Conservation (phyloP, 2,888 invertebrate genomes). For the Mythimna pallens region DNA sequence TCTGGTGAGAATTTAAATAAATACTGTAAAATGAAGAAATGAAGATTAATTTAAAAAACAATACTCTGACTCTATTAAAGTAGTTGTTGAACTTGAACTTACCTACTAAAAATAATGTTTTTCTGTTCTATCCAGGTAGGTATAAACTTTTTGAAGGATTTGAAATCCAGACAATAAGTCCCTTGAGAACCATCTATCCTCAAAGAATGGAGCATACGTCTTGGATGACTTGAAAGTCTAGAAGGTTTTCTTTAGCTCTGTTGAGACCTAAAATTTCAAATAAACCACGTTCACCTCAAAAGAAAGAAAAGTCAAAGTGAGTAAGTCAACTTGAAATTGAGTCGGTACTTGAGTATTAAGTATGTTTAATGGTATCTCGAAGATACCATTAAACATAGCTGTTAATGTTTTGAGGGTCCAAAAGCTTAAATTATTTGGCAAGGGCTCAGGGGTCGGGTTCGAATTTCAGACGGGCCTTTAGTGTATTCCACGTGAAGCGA, state of each 20-base stretch:
- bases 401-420: constrained; percentile 42
- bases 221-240: constrained; percentile 18
- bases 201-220: constrained; percentile 15
- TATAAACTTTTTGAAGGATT: constrained; percentile 10
- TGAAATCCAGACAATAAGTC: constrained; percentile 11
- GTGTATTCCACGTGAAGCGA: constrained; percentile 36
- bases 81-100: too few species aligned
- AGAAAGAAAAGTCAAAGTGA: neutral
- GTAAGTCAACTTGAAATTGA: constrained; percentile 5
- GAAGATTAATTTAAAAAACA: too few species aligned
- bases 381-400: constrained; percentile 2
- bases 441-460: constrained; percentile 23
- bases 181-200: constrained; percentile 28
- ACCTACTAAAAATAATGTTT: too few species aligned
- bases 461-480: constrained; percentile 43
- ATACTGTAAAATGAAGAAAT: too few species aligned
- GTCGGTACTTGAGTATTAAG: constrained; percentile 16
- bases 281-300: constrained; percentile 11
- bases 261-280: constrained; percentile 7
- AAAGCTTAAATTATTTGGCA: constrained; percentile 47
- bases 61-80: too few species aligned
- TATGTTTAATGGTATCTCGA: constrained; percentile 48
- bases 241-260: constrained; percentile 6
- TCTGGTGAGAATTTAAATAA: neutral
- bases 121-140: neutral